phyloP scores from a whole-genome alignment of 2,888 invertebrate species.

The Vanessa cardui region DNA sequence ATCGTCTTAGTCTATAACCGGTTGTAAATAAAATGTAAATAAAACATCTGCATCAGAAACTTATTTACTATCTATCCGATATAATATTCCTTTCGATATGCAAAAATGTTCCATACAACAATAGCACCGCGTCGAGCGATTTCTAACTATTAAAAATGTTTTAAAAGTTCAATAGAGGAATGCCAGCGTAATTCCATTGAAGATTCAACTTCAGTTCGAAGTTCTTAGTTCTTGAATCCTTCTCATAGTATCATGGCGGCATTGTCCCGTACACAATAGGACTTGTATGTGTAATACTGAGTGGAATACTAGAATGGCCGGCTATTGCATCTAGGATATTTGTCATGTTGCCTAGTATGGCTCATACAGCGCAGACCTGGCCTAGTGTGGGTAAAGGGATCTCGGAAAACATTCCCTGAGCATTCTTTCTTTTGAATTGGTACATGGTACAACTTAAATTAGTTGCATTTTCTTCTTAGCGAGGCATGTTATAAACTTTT shows the following conservation, averaged over 20 bases:
- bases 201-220: slow-evolving; percentile 72
- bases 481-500: slow-evolving; percentile 28
- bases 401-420: slow-evolving; percentile 34
- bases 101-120: slow-evolving; percentile 31
- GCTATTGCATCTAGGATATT: slow-evolving; percentile 58
- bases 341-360: slow-evolving; percentile 43
- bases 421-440: slow-evolving; percentile 42
- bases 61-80: slow-evolving; percentile 1
- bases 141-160: slow-evolving; percentile 47
- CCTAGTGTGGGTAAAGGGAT: slow-evolving; percentile 28
- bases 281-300: slow-evolving; percentile 69
- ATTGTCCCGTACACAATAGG: slow-evolving; percentile 73
- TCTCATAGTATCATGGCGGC: slow-evolving; percentile 64
- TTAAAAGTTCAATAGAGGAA: slow-evolving; percentile 57
- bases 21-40: not conserved
- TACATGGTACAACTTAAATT: slow-evolving; percentile 42
- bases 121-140: slow-evolving; percentile 37
- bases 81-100: slow-evolving; percentile 16
- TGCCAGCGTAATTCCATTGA: slow-evolving; percentile 70
- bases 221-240: slow-evolving; percentile 64
- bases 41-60: slow-evolving; percentile 11
- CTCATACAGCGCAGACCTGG: slow-evolving; percentile 29
- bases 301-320: slow-evolving; percentile 55
- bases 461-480: slow-evolving; percentile 39
- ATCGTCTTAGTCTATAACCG: not conserved